phyloP scores from a whole-genome alignment of 2,888 invertebrate species.

The Leptopilina myrica region DNA sequence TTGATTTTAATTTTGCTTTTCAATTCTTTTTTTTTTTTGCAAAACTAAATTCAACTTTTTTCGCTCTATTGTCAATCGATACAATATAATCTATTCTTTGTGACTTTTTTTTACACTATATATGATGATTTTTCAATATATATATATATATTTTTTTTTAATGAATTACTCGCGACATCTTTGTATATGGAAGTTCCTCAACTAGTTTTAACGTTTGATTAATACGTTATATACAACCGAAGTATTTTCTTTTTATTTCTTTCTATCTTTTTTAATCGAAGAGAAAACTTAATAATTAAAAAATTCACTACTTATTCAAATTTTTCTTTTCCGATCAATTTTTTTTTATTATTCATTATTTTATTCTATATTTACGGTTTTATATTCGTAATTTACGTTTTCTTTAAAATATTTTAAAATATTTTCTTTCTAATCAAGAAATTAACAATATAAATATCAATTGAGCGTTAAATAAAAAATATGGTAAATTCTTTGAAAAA shows the following conservation, averaged over 20 bases:
- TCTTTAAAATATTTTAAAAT: too few relatives aligned
- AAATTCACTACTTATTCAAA: neutral
- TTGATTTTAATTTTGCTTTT: constrained; percentile 37
- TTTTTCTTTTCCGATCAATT: too few relatives aligned
- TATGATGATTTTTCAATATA: constrained; percentile 43
- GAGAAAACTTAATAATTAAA: constrained; percentile 18
- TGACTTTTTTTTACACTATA: constrained; percentile 49
- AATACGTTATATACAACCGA: constrained; percentile 32
- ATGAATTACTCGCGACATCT: constrained; percentile 26
- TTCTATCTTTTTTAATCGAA: neutral
- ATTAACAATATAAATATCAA: neutral
- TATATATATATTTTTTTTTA: constrained; percentile 52
- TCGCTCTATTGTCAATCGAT: constrained; percentile 71
- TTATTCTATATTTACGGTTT: too few relatives aligned
- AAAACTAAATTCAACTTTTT: constrained; percentile 50
- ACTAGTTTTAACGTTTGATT: constrained; percentile 39
- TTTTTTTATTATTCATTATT: too few relatives aligned
- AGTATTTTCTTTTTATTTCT: neutral
- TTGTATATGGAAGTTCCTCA: constrained; percentile 26
- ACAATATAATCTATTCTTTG: constrained; percentile 60
- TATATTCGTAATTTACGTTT: too few relatives aligned
- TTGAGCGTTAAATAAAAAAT: neutral
- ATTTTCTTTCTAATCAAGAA: too few relatives aligned
- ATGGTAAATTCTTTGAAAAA: neutral
- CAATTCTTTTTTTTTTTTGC: constrained; percentile 31